Base-by-base conservation (phyloP, 2,888 invertebrate species). In the Netelia melanura region DNA sequence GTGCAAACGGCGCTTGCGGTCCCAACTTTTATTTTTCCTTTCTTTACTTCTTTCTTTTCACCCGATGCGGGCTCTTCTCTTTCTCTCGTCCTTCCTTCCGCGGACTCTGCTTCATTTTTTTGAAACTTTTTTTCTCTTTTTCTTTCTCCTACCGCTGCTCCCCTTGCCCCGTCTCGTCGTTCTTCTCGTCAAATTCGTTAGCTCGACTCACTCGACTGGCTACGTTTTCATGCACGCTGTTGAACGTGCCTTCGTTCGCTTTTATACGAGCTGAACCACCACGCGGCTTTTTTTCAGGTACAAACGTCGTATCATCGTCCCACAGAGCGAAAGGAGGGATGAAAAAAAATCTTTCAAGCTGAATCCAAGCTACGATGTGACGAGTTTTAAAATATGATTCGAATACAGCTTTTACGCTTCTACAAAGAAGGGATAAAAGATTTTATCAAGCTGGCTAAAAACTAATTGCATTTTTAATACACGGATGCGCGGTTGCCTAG, bases 111-210 rank as follows among this genome's bases (percentile, higher is more conserved):
- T 43, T 43, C n/a, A 3, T 44, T 72, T 23, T 61, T 76, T 23
- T 44, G 14, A 14, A 56, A 38, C 0, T 48, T 61, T 30, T 44
- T 43, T 65, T 44, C 9, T 14, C n/a, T 21, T 43, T 21, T 43
- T 56, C 25, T 67, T 48, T 62, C n/a, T 6, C 25, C 48, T 25
- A 2, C 10, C 10, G 43, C 23, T 11, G 10, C 58, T 21, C 1
- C 21, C 1, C 21, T 21, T 21, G 21, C 48, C n/a, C 56, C 44
- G 77, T 58, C 64, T 11, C n/a, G 14, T 43, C 21, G 25, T 84
- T 71, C 43, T 67, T 52, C 65, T 71, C 75, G 71, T 76, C 52
- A 62, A 79, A 79, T 82, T 85, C 61, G 71, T 79, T 79, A 75
- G 58, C 17, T 70, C 21, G 58, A 54, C 38, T 62, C 70, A 52